Conservation (phyloP, 2,113 vertebrate species). For the Alosa alosa region DNA sequence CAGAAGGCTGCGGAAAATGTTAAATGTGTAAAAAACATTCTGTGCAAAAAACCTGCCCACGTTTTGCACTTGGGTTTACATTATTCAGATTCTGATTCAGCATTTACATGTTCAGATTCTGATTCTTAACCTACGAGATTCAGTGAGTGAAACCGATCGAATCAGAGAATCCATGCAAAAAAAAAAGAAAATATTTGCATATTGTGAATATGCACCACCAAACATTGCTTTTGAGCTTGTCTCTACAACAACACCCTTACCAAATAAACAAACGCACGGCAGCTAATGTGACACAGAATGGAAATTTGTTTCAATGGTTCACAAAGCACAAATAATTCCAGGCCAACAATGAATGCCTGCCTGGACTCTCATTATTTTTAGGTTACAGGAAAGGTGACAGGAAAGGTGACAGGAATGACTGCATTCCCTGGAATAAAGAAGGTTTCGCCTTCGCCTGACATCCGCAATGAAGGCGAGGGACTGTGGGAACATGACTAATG, state of each 20-base stretch:
- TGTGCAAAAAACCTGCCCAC: background rate
- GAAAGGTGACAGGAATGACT: background rate
- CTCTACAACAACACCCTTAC: background rate
- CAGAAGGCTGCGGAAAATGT: background rate
- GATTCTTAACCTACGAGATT: background rate
- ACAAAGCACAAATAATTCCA: background rate
- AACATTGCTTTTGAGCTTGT: background rate
- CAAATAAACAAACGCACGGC: background rate
- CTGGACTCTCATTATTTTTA: background rate
- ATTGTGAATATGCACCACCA: background rate
- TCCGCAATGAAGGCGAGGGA: background rate
- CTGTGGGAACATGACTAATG: background rate
- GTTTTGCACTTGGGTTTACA: background rate
- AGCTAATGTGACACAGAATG: background rate
- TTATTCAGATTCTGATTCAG: background rate
- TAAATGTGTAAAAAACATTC: background rate
- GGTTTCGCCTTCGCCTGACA: background rate
- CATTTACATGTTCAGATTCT: background rate
- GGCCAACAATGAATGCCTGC: background rate
- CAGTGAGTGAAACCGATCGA: background rate
- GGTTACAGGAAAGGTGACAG: background rate
- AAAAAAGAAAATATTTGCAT: background rate
- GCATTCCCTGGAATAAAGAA: background rate
- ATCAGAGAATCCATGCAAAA: background rate
- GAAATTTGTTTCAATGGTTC: background rate